Percentiles rank a stretch among this genome's conserved stretches.
Evolutionary conservation across 2,888 invertebrate genomes (phyloP).

Genomic region (Phalangium opilio): DNA sequence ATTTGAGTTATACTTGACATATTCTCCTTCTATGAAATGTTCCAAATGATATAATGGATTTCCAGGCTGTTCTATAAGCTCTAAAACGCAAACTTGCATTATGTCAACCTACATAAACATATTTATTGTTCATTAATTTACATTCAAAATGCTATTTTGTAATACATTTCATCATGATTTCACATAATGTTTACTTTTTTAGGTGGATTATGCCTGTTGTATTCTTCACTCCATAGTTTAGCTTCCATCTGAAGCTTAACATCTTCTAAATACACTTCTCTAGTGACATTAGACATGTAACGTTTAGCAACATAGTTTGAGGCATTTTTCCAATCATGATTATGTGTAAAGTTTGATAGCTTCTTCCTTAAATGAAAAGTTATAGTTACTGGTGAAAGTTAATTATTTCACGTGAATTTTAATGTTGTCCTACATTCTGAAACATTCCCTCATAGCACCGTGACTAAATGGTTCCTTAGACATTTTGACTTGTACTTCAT

Average conservation of each 20-base stretch:
- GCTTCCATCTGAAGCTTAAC: slow-evolving; percentile 44
- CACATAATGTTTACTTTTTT: slow-evolving; percentile 42
- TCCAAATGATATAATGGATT: slow-evolving; percentile 38
- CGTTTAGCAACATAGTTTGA: slow-evolving; percentile 41
- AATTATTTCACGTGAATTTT: not conserved
- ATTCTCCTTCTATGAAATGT: slow-evolving; percentile 41
- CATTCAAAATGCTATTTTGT: no score
- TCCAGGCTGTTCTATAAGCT: slow-evolving; percentile 34
- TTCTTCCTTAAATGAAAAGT: slow-evolving; percentile 31
- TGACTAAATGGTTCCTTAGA: slow-evolving; percentile 36
- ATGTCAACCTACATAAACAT: slow-evolving; percentile 35
- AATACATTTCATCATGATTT: no score
- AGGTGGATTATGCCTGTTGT: slow-evolving; percentile 41
- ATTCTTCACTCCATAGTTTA: slow-evolving; percentile 43
- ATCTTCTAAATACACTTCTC: slow-evolving; percentile 39
- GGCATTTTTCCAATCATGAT: slow-evolving; percentile 35
- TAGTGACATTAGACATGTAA: slow-evolving; percentile 37
- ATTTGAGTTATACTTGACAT: slow-evolving; percentile 43
- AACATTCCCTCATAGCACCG: slow-evolving; percentile 43
- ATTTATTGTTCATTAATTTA: no score
- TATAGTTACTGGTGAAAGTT: not conserved
- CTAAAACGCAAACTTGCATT: slow-evolving; percentile 40
- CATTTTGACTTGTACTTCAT: slow-evolving; percentile 38
- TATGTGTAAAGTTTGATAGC: slow-evolving; percentile 31
- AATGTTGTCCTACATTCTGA: slow-evolving; percentile 34